Percentiles rank a stretch among this genome's conserved stretches.
Conservation (phyloP, 2,113 vertebrate species). For the Tyrannus savana region DNA sequence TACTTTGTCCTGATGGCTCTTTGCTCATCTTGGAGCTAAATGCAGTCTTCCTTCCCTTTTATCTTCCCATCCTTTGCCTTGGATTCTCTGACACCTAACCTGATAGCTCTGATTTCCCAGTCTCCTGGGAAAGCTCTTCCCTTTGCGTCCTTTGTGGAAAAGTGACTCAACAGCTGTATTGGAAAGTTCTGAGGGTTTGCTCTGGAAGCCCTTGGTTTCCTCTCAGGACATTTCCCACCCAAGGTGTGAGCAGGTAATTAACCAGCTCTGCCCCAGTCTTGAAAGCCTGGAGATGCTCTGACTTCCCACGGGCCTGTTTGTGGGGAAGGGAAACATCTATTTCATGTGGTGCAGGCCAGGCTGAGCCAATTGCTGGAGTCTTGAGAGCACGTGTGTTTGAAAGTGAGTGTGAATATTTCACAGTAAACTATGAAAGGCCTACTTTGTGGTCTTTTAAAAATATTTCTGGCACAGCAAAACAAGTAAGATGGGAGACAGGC, state of each 20-base stretch:
- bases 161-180: neutral
- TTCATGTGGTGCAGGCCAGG: neutral
- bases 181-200: neutral
- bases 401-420: conserved; percentile 3
- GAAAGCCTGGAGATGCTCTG: neutral
- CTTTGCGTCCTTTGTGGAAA: neutral
- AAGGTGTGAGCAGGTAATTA: neutral
- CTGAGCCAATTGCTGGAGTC: neutral
- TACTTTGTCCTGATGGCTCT: neutral
- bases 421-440: conserved; percentile 27
- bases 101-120: neutral
- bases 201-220: neutral
- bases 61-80: neutral
- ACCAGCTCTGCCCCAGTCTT: neutral
- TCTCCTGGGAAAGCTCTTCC: neutral
- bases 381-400: neutral
- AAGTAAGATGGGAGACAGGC: conserved; percentile 22
- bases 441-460: conserved; percentile 52
- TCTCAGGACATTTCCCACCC: neutral
- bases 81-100: neutral
- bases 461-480: conserved; percentile 28
- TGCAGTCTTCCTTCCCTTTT: neutral
- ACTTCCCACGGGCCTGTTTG: neutral
- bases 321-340: neutral
- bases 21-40: neutral